phyloP scores from a whole-genome alignment of 2,113 vertebrate genomes.

The Columba livia region DNA sequence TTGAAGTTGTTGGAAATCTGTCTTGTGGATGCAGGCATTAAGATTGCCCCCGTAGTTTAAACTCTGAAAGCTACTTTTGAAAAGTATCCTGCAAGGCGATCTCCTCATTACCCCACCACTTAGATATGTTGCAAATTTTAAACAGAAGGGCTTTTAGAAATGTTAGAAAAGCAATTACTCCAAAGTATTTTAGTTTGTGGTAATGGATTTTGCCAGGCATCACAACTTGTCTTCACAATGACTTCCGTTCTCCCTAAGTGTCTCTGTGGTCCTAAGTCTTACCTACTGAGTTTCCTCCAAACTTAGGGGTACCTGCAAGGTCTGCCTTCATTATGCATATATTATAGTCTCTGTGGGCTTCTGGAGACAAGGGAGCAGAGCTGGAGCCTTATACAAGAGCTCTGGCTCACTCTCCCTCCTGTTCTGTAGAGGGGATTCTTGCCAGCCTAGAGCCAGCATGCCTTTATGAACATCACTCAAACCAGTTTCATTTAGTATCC shows the following conservation, averaged over 20 bases:
- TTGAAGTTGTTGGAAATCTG: background rate
- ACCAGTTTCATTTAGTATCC: background rate
- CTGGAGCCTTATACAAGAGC: background rate
- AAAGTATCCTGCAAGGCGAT: background rate
- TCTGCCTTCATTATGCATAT: background rate
- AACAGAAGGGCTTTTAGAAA: background rate
- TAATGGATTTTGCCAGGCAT: background rate
- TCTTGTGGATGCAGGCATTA: background rate
- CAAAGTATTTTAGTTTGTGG: background rate
- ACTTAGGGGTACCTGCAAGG: background rate
- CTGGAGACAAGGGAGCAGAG: background rate
- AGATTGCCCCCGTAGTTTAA: background rate
- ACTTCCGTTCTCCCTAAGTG: background rate
- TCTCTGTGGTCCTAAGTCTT: background rate
- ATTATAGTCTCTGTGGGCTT: background rate
- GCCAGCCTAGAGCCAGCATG: accelerated
- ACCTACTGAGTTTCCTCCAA: background rate
- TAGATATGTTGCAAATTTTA: background rate
- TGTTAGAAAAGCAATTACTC: background rate
- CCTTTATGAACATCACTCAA: background rate
- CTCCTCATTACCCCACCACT: background rate
- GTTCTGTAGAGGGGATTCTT: background rate
- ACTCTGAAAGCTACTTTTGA: background rate
- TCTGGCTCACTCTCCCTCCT: background rate
- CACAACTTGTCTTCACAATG: background rate